phyloP scores from a whole-genome alignment of 2,797 vertebrate genomes.

The Merluccius polli region DNA sequence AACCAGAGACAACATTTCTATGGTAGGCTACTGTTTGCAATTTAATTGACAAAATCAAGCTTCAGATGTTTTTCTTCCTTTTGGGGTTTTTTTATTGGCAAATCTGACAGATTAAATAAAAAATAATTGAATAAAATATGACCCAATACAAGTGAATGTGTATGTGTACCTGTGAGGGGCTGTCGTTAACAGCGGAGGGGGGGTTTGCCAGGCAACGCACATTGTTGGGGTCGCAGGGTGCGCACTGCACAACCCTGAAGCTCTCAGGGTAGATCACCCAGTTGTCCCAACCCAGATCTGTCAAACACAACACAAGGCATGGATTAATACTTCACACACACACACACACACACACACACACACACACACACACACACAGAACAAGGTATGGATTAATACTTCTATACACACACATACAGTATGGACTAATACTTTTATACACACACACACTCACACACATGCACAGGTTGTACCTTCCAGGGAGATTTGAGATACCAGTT shows the following conservation, averaged over 20 bases:
- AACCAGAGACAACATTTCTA: too few species aligned
- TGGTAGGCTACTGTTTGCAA: too few species aligned
- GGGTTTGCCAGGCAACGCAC: slow-evolving; percentile 23
- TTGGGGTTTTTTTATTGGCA: not conserved
- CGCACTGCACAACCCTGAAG: slow-evolving; percentile 63
- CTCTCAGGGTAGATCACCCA: slow-evolving; percentile 73
- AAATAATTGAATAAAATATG: not conserved
- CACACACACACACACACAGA: not conserved
- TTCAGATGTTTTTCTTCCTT: not conserved
- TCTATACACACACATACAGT: not conserved
- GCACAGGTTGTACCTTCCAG: slow-evolving; percentile 60
- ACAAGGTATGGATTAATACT: too few species aligned
- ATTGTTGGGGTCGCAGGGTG: slow-evolving; percentile 41
- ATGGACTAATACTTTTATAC: not conserved
- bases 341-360: not conserved
- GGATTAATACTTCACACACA: not conserved
- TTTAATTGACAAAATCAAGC: not conserved
- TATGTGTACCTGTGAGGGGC: slow-evolving; percentile 52
- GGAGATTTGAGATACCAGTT: slow-evolving; percentile 57
- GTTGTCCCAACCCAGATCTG: slow-evolving; percentile 74
- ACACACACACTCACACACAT: not conserved
- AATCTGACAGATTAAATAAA: not conserved
- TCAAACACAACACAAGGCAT: slow-evolving; percentile 6
- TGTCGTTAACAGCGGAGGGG: slow-evolving; percentile 12
- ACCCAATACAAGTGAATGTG: not conserved